Base-by-base conservation (phyloP, 2,888 invertebrate genomes). In the Watsonalla binaria region DNA sequence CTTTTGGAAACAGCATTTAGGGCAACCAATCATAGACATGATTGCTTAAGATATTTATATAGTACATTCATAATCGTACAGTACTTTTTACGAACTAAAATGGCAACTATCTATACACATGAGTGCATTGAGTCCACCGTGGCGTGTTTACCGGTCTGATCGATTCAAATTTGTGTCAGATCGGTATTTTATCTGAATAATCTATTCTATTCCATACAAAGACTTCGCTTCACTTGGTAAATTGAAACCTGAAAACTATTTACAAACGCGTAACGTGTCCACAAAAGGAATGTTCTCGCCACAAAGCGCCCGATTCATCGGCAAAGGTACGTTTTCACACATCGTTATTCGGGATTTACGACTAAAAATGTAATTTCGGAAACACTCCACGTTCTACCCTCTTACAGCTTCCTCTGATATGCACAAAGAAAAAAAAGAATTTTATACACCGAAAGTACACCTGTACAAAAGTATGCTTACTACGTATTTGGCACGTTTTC, bases 381-480 rank as follows among this genome's bases (percentile, higher is more conserved):
- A 78, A 78, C 80, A 72, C 64, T 60, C 74, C 82, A 78, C 82
- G 85, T 80, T 42, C 11, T 11, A 73, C 70, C 73, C 74, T 76
- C 80, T 79, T 73, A 81, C 70, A 68, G 69, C 63, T 70, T 72
- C 69, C 70, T 85, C 74, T 83, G 85, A 83, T 85, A 86, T 86
- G 83, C 81, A 84, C 86, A 85, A 82, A 86, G 84, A 80, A 83
- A 79, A 74, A 80, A 74, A 74, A 74, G 74, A 80, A 76, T 72
- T 77, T 71, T 76, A 71, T 75, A 76, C 62, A 65, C 64, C 74
- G 72, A 68, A 75, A 77, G 72, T 72, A 72, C 24, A 24, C 66
- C 66, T 67, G 63, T 72, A 79, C 77, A 78, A 78, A 80, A 76
- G 77, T 74, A 80, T 80, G 77, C 70, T 76, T 78, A 72, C 76